A percentile compares a stretch with the other conserved stretches of the same genome.
Conservation (phyloP, 2,888 invertebrate genomes). For the Synergus laeviventris region DNA sequence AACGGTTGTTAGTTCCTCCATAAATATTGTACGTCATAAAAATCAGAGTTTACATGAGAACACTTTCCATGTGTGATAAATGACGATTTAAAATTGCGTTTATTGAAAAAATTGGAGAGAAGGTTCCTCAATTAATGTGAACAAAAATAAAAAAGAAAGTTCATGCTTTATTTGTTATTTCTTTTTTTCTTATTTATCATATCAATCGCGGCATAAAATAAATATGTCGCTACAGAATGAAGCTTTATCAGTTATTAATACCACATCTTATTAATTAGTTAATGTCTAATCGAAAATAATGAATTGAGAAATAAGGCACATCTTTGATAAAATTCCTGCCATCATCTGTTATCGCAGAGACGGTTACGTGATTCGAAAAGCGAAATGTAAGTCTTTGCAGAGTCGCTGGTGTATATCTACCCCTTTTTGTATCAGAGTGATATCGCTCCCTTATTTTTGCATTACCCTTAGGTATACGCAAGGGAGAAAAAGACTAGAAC, state of each 20-base stretch:
- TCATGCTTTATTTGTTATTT: too few species aligned
- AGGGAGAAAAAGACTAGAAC: conserved; percentile 4
- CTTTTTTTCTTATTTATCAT: not conserved
- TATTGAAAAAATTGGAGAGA: not conserved
- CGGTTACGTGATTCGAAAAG: conserved; percentile 22
- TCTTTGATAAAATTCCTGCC: not conserved
- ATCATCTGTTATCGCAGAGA: not conserved
- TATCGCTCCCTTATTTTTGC: conserved; percentile 20
- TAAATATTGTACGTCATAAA: not conserved
- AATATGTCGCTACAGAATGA: too few species aligned
- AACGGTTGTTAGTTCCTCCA: not conserved
- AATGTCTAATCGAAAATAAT: not conserved
- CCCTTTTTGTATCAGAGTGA: conserved; percentile 46
- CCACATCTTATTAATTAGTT: not conserved
- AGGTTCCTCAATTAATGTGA: too few species aligned
- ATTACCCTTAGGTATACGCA: not conserved
- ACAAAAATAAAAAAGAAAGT: too few species aligned
- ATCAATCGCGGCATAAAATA: not conserved
- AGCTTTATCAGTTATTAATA: too few species aligned
- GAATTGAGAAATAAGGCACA: not conserved
- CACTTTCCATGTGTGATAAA: not conserved
- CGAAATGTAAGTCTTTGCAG: conserved; percentile 14
- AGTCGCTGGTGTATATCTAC: conserved; percentile 31
- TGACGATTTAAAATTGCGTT: not conserved
- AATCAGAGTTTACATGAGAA: not conserved